Evolutionary conservation across 2,113 vertebrate species (phyloP), one percentile per base, ranked within the genome.

Genomic region (Takifugu flavidus): DNA sequence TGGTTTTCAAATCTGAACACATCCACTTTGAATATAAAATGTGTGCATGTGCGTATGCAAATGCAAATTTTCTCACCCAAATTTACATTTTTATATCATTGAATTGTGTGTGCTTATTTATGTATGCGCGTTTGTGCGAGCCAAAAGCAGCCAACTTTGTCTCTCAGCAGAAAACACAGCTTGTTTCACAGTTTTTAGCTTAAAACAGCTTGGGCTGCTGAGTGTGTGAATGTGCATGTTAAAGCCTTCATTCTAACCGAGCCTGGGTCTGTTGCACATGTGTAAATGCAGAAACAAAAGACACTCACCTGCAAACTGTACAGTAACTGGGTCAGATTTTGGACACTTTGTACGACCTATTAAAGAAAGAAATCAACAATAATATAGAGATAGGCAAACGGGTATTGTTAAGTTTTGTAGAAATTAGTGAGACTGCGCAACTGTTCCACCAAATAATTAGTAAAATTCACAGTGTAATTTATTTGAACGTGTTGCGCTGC

Each of bases 241-340:
- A 29, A 56, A 62, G 50, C 58, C 62, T 62, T 66, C 34, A 65
- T 57, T 59, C 14, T 55, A 2, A 31, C 50, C 49, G 53, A 53
- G 54, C 31, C 11, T 10, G 47, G 28, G 29, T 27, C 25, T n/a
- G 49, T 39, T 39, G 34, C 34, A 39, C 8, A 2, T 39, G 34
- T 39, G 34, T 39, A 39, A 39, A 39, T 39, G 34, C 34, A 39
- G 3, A 39, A 39, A 39, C 34, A 39, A 39, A 11, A 39, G 8
- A 25, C 43, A 49, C 78, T 94, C 86, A 98, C 96, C 96, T 98
- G 95, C 57, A 97, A 87, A 86, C 95, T 98, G 80, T 96, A 98
- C 47, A 98, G 88, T 53, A 99, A 87, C 57, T 92, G 93, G 2
- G 94, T 96, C 89, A 98, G 84, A 49, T 92, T 97, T 82, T 96